Conservation (phyloP, 2,888 invertebrate genomes). For the Pammene fasciana region DNA sequence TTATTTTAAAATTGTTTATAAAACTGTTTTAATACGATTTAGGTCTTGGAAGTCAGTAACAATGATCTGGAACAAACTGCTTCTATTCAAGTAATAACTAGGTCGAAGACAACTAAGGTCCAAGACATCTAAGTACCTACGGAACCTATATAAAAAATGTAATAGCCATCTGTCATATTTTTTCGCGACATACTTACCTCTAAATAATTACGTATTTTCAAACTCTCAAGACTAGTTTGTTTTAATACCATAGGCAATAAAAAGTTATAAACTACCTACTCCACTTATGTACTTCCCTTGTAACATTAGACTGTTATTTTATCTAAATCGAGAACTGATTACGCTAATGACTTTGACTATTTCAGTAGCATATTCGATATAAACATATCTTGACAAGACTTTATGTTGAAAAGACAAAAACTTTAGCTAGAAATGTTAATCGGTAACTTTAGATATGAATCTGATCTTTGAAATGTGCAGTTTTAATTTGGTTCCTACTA, state of each 20-base stretch:
- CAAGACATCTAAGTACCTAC: neutral
- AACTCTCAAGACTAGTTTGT: neutral
- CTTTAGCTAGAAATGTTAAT: conserved; percentile 31
- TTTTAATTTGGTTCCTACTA: too few relatives aligned
- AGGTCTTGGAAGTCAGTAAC: neutral
- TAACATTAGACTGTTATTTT: conserved; percentile 36
- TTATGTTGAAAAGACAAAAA: conserved; percentile 7
- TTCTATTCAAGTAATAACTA: neutral
- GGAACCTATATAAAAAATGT: neutral
- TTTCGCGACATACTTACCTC: neutral
- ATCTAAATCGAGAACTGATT: conserved; percentile 38
- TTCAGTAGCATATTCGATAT: conserved; percentile 30
- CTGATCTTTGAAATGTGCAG: neutral
- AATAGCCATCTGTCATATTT: neutral
- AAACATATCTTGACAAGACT: conserved; percentile 40
- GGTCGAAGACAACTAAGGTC: neutral
- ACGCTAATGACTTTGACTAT: conserved; percentile 30
- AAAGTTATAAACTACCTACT: neutral
- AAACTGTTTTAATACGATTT: neutral
- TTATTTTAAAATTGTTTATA: conserved; percentile 13
- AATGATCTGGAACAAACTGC: neutral
- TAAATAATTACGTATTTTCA: neutral
- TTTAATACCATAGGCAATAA: too few relatives aligned
- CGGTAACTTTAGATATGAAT: conserved; percentile 5
- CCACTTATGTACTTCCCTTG: conserved; percentile 17